Evolutionary conservation across 2,888 invertebrate species (phyloP).

Genomic region (Rotaria magnacalcarata): DNA sequence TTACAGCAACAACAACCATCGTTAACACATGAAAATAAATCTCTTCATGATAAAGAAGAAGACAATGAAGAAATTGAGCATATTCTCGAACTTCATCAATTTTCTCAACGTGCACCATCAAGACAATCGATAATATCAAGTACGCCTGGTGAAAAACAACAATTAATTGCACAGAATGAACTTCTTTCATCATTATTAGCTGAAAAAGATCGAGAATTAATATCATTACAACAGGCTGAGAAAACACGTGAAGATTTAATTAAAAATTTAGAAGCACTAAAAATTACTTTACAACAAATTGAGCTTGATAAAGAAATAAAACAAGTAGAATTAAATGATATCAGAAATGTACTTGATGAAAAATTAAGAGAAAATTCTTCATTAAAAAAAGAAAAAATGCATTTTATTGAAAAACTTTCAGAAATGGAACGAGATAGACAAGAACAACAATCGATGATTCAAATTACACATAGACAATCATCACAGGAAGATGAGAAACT

Average conservation of each 20-base stretch:
- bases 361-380: conserved; percentile 24
- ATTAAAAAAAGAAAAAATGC: conserved; percentile 21
- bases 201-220: conserved; percentile 24
- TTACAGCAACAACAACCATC: neutral
- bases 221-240: neutral
- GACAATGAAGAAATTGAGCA: neutral
- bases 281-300: neutral
- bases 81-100: neutral
- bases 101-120: neutral
- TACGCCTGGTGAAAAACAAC: conserved; percentile 33
- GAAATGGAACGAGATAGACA: conserved; percentile 12
- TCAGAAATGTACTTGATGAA: conserved; percentile 28
- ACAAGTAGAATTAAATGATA: conserved; percentile 34
- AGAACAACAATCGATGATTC: neutral
- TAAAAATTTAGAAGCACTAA: conserved; percentile 7
- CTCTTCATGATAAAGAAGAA: neutral
- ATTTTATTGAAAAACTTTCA: conserved; percentile 22
- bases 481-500: neutral
- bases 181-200: neutral
- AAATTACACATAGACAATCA: neutral
- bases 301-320: neutral
- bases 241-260: neutral
- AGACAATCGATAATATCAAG: neutral
- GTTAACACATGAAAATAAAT: neutral
- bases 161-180: conserved; percentile 28